Evolutionary conservation across 2,113 vertebrate genomes (phyloP).

Genomic region (Cyrtonyx montezumae): DNA sequence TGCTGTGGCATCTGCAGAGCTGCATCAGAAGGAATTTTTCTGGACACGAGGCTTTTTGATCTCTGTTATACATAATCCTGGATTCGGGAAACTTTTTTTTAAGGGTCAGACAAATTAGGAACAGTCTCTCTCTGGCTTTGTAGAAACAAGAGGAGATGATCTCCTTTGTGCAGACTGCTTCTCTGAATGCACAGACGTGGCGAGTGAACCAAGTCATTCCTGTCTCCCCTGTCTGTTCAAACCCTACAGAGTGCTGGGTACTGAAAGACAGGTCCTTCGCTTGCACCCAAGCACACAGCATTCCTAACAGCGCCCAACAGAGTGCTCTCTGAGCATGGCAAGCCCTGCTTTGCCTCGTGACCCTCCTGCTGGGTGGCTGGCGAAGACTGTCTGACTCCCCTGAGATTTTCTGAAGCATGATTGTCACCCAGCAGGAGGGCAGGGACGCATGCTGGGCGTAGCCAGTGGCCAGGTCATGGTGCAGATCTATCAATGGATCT

Average conservation of each 20-base stretch:
- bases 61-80: slow-evolving; percentile 29
- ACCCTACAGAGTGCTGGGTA: background rate
- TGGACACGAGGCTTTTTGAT: slow-evolving; percentile 48
- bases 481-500: background rate
- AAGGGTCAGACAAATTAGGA: slow-evolving; percentile 32
- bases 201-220: background rate
- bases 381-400: background rate
- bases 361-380: background rate
- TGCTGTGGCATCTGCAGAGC: slow-evolving; percentile 66
- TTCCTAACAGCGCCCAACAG: background rate
- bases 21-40: slow-evolving; percentile 58
- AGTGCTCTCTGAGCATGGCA: background rate
- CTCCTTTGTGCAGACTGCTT: background rate
- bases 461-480: background rate
- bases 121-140: background rate
- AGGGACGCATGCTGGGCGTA: background rate
- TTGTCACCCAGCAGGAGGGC: background rate
- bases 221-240: background rate
- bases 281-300: background rate
- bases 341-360: background rate
- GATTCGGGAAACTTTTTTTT: background rate
- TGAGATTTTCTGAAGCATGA: background rate
- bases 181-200: background rate
- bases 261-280: background rate
- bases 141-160: slow-evolving; percentile 25